Conservation (phyloP, 2,888 invertebrate species). For the Hartigia nigra region DNA sequence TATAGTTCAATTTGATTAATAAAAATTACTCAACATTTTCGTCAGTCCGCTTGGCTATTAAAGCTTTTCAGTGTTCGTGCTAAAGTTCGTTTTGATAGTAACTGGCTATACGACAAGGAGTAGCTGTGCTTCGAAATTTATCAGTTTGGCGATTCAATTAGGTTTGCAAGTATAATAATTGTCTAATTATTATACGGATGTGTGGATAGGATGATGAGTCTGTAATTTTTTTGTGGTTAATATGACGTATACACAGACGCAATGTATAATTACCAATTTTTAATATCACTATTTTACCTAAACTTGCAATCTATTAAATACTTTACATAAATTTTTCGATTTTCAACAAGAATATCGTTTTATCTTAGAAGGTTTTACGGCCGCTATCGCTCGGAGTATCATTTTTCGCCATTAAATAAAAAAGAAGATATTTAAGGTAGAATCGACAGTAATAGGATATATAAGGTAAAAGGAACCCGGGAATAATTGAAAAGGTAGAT, state of each 20-base stretch:
- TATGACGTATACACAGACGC: neutral
- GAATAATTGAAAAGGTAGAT: neutral
- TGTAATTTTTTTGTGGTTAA: neutral
- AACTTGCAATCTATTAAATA: no score
- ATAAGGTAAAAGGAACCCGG: neutral
- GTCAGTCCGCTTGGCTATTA: neutral
- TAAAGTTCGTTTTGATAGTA: neutral
- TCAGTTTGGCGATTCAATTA: neutral
- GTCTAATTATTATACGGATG: neutral
- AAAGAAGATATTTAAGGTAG: neutral
- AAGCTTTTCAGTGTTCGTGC: neutral
- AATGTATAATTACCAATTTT: no score
- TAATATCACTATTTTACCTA: no score
- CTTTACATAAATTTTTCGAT: neutral
- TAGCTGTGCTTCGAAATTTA: neutral
- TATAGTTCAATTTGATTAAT: no score
- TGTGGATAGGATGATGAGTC: neutral
- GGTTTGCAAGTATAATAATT: neutral
- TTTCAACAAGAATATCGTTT: neutral
- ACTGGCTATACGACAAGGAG: neutral
- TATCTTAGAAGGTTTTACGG: neutral
- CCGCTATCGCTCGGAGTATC: neutral
- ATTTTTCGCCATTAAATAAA: neutral
- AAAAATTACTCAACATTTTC: neutral
- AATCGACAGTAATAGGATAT: neutral